Evolutionary conservation across 2,113 vertebrate species (phyloP).

Genomic region (Romanogobio albipinnatus): DNA sequence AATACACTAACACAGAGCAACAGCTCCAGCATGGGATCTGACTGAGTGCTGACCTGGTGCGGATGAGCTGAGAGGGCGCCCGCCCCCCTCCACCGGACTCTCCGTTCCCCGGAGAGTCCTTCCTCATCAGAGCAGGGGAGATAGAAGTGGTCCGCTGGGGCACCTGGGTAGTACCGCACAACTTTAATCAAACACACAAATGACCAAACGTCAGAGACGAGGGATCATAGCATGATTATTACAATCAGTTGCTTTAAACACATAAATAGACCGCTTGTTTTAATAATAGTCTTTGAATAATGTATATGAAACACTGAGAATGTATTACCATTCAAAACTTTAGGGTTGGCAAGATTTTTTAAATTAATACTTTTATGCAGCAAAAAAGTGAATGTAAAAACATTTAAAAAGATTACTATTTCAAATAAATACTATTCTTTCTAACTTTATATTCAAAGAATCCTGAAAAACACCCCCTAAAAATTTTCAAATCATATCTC

Average conservation of each 20-base stretch:
- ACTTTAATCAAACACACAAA: slow-evolving; percentile 34
- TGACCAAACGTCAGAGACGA: slow-evolving; percentile 33
- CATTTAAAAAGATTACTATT: too few species aligned
- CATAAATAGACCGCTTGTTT: background rate
- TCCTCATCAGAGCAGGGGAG: slow-evolving; percentile 92
- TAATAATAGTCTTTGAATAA: background rate
- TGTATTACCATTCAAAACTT: background rate
- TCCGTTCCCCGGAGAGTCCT: slow-evolving; percentile 89
- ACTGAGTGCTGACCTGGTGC: slow-evolving; percentile 81
- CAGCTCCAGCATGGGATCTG: background rate
- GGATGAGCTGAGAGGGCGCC: slow-evolving; percentile 85
- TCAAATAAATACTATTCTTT: too few species aligned
- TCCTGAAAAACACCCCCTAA: background rate
- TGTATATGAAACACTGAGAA: background rate
- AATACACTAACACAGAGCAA: background rate
- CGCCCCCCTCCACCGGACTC: slow-evolving; percentile 68
- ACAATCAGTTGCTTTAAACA: background rate
- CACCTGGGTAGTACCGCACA: slow-evolving; percentile 73
- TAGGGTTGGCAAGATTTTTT: background rate
- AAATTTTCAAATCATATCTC: background rate
- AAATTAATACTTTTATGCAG: background rate
- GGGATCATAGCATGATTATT: background rate
- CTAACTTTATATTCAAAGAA: too few species aligned
- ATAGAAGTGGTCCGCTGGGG: slow-evolving; percentile 95
- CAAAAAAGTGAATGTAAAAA: too few species aligned